Conservation (phyloP, 2,888 invertebrate genomes). For the Mimachlamys varia region DNA sequence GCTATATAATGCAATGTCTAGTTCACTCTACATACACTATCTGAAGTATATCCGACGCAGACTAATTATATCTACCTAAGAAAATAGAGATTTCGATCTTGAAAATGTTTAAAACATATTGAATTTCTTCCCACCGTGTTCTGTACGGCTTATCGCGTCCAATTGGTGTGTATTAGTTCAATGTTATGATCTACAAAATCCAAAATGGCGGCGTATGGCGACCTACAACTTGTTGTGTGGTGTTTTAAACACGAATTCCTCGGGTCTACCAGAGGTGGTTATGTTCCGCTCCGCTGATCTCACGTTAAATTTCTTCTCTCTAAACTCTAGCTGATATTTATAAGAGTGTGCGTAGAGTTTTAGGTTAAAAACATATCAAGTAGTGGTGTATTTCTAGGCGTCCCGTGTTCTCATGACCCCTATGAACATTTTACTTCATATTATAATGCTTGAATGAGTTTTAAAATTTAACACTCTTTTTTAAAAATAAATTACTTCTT, state of each 20-base stretch:
- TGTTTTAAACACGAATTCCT: slow-evolving; percentile 16
- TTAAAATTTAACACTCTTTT: slow-evolving; percentile 33
- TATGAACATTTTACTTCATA: slow-evolving; percentile 8
- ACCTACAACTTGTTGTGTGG: not conserved
- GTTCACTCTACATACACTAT: not conserved
- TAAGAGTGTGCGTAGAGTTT: not conserved
- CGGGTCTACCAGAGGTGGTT: not conserved
- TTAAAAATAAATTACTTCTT: slow-evolving; percentile 11
- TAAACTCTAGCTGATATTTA: not conserved
- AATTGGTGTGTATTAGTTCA: not conserved
- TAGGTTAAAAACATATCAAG: slow-evolving; percentile 14
- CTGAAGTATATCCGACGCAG: not conserved
- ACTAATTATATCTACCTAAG: not conserved
- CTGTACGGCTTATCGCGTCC: not conserved
- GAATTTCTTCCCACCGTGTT: not conserved
- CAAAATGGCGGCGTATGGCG: not conserved
- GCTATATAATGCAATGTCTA: not conserved
- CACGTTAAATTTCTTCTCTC: not conserved
- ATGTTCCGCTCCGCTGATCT: not conserved
- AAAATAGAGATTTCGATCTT: not conserved
- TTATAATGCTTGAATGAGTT: slow-evolving; percentile 20
- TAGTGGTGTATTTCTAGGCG: not conserved
- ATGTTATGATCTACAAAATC: not conserved
- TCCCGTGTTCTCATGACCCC: not conserved
- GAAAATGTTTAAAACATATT: slow-evolving; percentile 23